Evolutionary conservation across 2,888 invertebrate species (phyloP).

Genomic region (Cosmopolites sordidus): DNA sequence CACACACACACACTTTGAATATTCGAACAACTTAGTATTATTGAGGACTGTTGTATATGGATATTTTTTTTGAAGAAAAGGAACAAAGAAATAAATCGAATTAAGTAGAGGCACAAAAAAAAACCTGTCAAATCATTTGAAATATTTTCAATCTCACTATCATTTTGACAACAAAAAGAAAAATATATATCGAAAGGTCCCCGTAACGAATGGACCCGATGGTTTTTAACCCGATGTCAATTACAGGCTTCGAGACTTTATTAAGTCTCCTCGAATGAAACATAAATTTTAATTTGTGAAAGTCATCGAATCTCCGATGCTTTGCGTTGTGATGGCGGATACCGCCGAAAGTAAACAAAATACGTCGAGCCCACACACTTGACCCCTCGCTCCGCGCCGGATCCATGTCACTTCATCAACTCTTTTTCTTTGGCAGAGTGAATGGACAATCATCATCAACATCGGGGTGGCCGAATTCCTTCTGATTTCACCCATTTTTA

Average conservation of each 20-base stretch:
- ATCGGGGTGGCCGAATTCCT: conserved; percentile 23
- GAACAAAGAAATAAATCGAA: too few species aligned
- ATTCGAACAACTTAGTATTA: too few species aligned
- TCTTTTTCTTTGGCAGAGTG: conserved; percentile 26
- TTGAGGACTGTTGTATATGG: too few species aligned
- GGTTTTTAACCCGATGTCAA: conserved; percentile 25
- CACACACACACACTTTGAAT: too few species aligned
- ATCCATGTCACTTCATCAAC: conserved; percentile 43
- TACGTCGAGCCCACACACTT: conserved; percentile 38
- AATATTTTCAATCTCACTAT: conserved; percentile 8
- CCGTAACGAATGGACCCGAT: conserved; percentile 19
- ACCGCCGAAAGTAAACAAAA: conserved; percentile 22
- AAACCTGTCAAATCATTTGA: conserved; percentile 20
- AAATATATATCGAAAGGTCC: conserved; percentile 15
- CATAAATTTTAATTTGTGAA: conserved; percentile 29
- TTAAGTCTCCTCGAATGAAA: conserved; percentile 26
- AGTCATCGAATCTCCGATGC: conserved; percentile 19
- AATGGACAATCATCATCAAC: conserved; percentile 13
- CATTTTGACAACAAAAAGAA: conserved; percentile 8
- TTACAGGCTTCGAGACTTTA: conserved; percentile 26
- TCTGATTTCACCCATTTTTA: conserved; percentile 9
- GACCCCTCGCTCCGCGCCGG: conserved; percentile 34
- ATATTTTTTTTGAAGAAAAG: too few species aligned
- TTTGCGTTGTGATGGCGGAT: conserved; percentile 7
- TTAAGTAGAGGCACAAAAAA: too few species aligned